Percentiles rank a stretch among this genome's conserved stretches.
Conservation (phyloP, 2,888 invertebrate species). For the Caradrina kadenii region DNA sequence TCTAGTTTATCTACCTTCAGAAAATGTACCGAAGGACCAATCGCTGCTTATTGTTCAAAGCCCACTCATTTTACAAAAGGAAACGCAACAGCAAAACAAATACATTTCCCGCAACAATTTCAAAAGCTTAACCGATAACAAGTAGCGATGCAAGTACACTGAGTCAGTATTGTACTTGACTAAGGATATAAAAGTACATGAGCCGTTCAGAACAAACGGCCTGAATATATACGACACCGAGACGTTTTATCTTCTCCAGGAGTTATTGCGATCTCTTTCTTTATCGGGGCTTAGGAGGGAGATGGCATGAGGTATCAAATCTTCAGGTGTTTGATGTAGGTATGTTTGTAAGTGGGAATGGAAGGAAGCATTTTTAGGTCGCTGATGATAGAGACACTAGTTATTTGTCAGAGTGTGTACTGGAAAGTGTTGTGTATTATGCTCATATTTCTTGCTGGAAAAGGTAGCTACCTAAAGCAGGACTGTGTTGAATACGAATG, state of each 20-base stretch:
- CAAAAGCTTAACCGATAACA: slow-evolving; percentile 60
- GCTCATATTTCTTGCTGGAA: slow-evolving; percentile 30
- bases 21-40: neutral
- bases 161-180: slow-evolving; percentile 65
- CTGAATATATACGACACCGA: slow-evolving; percentile 64
- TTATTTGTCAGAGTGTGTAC: slow-evolving; percentile 43
- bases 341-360: slow-evolving; percentile 44
- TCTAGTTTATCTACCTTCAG: no score
- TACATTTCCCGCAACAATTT: slow-evolving; percentile 42
- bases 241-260: slow-evolving; percentile 62
- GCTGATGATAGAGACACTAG: slow-evolving; percentile 43
- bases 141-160: slow-evolving; percentile 53
- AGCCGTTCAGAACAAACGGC: slow-evolving; percentile 66
- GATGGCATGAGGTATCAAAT: slow-evolving; percentile 52
- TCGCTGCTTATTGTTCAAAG: neutral
- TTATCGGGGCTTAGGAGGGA: slow-evolving; percentile 46
- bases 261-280: slow-evolving; percentile 57
- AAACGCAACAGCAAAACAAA: slow-evolving; percentile 42
- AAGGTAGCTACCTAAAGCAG: neutral
- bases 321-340: slow-evolving; percentile 59
- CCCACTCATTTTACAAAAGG: slow-evolving; percentile 17
- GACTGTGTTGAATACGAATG: slow-evolving; percentile 1
- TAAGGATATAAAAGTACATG: slow-evolving; percentile 66
- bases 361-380: slow-evolving; percentile 61
- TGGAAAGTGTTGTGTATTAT: slow-evolving; percentile 35